phyloP scores from a whole-genome alignment of 2,113 vertebrate genomes.

The Hemiprocne comata region DNA sequence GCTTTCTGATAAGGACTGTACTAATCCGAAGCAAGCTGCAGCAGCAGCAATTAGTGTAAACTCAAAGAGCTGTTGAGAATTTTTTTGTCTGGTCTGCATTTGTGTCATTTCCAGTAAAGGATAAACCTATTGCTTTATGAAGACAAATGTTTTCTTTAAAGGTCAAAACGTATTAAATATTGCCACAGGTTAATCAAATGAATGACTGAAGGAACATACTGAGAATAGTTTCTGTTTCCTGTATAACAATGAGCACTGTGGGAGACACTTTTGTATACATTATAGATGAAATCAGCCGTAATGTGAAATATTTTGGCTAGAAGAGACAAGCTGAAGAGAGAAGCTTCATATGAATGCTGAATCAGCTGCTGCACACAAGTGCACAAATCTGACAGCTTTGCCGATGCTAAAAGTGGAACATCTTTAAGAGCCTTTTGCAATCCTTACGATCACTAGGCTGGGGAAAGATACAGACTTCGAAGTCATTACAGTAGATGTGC shows the following conservation, averaged over 20 bases:
- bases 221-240: background rate
- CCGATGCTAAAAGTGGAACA: background rate
- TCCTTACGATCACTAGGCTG: background rate
- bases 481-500: background rate
- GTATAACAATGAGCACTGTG: background rate
- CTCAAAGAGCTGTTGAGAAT: background rate
- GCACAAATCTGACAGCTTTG: background rate
- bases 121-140: slow-evolving; percentile 18
- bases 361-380: slow-evolving; percentile 4
- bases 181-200: slow-evolving; percentile 24
- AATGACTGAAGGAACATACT: background rate
- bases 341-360: background rate
- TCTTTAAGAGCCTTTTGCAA: background rate
- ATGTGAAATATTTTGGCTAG: background rate
- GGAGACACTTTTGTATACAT: background rate
- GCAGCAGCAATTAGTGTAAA: background rate
- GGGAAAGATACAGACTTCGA: background rate
- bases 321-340: background rate
- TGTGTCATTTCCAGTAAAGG: slow-evolving; percentile 9
- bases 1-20: background rate
- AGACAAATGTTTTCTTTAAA: slow-evolving; percentile 44
- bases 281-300: background rate
- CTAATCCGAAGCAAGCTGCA: slow-evolving; percentile 11
- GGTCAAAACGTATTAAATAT: slow-evolving; percentile 23
- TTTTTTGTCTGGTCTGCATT: background rate